Percentiles rank a stretch among this genome's conserved stretches.
Conservation (phyloP, 2,113 vertebrate species). For the Ondatra zibethicus region DNA sequence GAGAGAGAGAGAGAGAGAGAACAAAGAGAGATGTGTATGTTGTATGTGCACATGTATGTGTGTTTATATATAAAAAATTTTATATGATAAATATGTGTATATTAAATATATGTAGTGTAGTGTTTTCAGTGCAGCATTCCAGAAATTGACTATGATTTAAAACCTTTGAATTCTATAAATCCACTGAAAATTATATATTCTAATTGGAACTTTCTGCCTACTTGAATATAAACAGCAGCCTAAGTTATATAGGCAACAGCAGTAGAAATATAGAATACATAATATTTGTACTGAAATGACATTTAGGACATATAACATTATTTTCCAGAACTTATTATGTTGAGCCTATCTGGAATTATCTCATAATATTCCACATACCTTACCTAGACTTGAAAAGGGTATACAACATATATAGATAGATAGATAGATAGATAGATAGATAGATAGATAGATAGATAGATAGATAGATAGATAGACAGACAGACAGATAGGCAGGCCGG, state of each 20-base stretch:
- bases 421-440: background rate
- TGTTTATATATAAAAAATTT: too few relatives aligned
- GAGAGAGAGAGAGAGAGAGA: too few relatives aligned
- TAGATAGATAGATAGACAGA: background rate
- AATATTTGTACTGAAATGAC: conserved; percentile 6
- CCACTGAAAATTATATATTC: background rate
- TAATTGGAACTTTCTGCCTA: background rate
- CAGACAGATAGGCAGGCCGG: background rate
- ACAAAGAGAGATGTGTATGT: too few relatives aligned
- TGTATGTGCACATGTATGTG: background rate
- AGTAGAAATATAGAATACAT: conserved; percentile 26
- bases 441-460: background rate
- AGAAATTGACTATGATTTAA: background rate
- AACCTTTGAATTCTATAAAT: conserved; percentile 29
- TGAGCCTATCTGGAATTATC: conserved; percentile 33
- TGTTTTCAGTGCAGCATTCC: background rate
- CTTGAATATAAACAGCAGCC: background rate
- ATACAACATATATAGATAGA: background rate
- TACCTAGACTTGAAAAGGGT: background rate
- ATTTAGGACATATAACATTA: background rate
- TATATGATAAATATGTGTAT: background rate
- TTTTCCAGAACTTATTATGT: conserved; percentile 24
- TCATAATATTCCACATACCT: background rate
- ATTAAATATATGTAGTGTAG: background rate
- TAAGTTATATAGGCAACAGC: conserved; percentile 5